A percentile compares a stretch with the other conserved stretches of the same genome.
These are phyloP conservation scores for Eonycteris spelaea DNA, from an alignment of 2,113 vertebrate genomes.

Conservation along the genomic window DNA sequence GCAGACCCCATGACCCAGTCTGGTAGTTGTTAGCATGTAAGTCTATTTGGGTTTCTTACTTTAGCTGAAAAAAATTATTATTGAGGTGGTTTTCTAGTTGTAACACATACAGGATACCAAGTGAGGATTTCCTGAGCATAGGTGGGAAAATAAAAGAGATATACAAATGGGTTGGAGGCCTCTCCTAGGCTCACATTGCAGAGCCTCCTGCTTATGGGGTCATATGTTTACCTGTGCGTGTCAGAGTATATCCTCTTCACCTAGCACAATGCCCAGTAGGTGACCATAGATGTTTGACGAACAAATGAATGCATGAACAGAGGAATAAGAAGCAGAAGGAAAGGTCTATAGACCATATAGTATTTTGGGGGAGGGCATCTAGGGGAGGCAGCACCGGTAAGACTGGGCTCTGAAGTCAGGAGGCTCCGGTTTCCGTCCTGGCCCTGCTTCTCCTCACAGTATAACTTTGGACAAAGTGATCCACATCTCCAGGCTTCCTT, in stretches of 20 bases:
- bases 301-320: background rate
- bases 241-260: background rate
- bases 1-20: background rate
- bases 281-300: background rate
- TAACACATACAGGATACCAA: background rate
- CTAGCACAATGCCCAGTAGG: background rate
- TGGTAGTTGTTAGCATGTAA: background rate
- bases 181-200: background rate
- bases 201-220: background rate
- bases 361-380: background rate
- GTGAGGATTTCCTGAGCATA: background rate
- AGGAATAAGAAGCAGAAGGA: background rate
- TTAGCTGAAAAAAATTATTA: background rate
- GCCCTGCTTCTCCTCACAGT: background rate
- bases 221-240: background rate
- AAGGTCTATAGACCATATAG: background rate
- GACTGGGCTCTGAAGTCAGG: background rate
- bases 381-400: background rate
- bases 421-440: rapidly evolving
- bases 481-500: background rate
- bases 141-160: background rate
- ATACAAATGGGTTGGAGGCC: no score
- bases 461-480: background rate
- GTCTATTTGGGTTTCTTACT: background rate
- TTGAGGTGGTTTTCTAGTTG: background rate